Evolutionary conservation across 1,140 invertebrate species (phyloP).

Genomic region (Druon quercuslanigerum): DNA sequence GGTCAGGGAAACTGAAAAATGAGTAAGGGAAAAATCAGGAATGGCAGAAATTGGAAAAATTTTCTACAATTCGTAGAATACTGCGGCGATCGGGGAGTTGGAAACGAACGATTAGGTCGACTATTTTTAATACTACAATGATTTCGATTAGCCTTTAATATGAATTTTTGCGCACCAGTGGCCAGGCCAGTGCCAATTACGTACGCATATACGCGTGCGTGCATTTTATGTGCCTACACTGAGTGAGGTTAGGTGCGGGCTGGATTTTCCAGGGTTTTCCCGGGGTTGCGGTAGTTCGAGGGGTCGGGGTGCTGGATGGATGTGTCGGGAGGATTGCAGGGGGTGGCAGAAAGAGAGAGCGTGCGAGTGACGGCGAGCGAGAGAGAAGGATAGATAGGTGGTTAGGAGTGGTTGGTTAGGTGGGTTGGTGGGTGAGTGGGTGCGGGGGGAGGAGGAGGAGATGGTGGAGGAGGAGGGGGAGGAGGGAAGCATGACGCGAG

Average conservation of each 20-base stretch:
- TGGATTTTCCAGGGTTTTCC: constrained; percentile 75
- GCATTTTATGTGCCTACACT: constrained; percentile 54
- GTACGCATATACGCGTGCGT: constrained; percentile 62
- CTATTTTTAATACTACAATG: constrained; percentile 54
- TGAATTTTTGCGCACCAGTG: constrained; percentile 66
- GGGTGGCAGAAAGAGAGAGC: constrained; percentile 36
- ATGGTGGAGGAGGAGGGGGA: constrained; percentile 32
- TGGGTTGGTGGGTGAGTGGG: constrained; percentile 33
- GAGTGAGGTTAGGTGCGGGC: constrained; percentile 66
- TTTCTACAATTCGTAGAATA: too few relatives aligned
- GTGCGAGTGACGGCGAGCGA: constrained; percentile 23
- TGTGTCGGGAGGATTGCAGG: constrained; percentile 48
- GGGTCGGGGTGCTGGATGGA: constrained; percentile 56
- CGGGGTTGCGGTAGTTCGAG: constrained; percentile 68
- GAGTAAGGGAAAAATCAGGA: too few relatives aligned
- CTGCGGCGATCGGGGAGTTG: neutral
- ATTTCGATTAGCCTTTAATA: constrained; percentile 62
- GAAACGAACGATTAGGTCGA: constrained; percentile 44
- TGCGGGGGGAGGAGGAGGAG: constrained; percentile 28
- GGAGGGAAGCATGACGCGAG: constrained; percentile 40
- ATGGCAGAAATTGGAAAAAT: too few relatives aligned
- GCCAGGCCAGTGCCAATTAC: constrained; percentile 60
- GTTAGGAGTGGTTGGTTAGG: neutral
- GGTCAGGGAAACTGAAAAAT: too few relatives aligned
- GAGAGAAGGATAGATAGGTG: constrained; percentile 31